Evolutionary conservation across 2,113 vertebrate genomes (phyloP).

Genomic region (Sceloporus tristichus): DNA sequence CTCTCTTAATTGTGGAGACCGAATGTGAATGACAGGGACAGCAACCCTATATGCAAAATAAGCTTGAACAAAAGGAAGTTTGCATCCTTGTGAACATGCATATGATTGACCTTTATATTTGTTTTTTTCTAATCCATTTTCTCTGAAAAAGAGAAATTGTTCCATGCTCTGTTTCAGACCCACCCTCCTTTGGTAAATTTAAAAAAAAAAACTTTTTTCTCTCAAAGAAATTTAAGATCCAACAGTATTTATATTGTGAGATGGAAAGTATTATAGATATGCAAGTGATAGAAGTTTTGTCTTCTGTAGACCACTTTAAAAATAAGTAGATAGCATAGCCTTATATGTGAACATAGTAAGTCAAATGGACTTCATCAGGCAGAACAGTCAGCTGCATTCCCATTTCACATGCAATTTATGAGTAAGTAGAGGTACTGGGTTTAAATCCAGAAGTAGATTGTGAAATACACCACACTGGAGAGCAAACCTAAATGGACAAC

Average conservation of each 20-base stretch:
- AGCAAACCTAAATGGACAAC: background rate
- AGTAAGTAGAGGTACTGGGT: slow-evolving; percentile 25
- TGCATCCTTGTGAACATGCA: background rate
- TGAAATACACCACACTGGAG: background rate
- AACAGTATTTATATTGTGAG: slow-evolving; percentile 5
- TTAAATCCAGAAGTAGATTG: slow-evolving; percentile 34
- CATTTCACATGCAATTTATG: slow-evolving; percentile 53
- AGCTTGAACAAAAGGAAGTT: background rate
- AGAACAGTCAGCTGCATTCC: slow-evolving; percentile 54
- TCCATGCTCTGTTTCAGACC: background rate
- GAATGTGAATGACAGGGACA: background rate
- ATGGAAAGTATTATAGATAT: slow-evolving; percentile 6
- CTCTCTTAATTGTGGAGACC: background rate
- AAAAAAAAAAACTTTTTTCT: background rate
- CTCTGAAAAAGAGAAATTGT: background rate
- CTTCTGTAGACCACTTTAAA: slow-evolving; percentile 34
- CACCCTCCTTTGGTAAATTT: background rate
- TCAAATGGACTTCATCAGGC: slow-evolving; percentile 42
- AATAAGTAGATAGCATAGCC: background rate
- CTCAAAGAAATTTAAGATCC: background rate
- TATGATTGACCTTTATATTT: background rate
- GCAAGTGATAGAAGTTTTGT: slow-evolving; percentile 28
- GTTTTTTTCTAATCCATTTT: background rate
- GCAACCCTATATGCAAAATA: background rate
- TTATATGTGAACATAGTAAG: slow-evolving; percentile 31